phyloP scores from a whole-genome alignment of 1,140 invertebrate species.

The Proctacanthus coquilletti region DNA sequence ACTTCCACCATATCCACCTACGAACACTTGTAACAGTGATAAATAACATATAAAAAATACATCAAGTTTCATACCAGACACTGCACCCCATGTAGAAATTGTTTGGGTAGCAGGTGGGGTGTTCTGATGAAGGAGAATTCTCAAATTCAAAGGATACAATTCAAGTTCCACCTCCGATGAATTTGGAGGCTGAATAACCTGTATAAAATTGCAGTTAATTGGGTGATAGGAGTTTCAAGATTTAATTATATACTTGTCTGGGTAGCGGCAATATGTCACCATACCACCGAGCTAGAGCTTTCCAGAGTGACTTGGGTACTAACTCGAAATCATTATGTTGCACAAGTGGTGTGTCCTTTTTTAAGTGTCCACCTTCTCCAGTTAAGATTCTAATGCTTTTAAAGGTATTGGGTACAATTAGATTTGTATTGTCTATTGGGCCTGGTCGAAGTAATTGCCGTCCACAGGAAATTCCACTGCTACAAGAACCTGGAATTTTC shows the following conservation, averaged over 20 bases:
- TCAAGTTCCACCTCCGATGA: conserved; percentile 55
- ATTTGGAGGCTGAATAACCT: conserved; percentile 43
- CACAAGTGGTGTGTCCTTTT: conserved; percentile 48
- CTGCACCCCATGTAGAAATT: conserved; percentile 15
- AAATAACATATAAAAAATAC: conserved; percentile 2
- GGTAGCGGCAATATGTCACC: conserved; percentile 65
- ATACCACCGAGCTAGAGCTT: conserved; percentile 71
- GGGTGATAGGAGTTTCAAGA: neutral
- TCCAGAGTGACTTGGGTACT: conserved; percentile 70
- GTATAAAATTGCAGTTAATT: conserved; percentile 7
- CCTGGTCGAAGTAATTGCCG: conserved; percentile 39
- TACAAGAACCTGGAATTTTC: conserved; percentile 31
- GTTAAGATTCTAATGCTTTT: conserved; percentile 54
- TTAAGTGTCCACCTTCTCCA: conserved; percentile 71
- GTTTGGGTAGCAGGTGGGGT: conserved; percentile 18
- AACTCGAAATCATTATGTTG: conserved; percentile 68
- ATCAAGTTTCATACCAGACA: conserved; percentile 26
- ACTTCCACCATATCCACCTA: conserved; percentile 41
- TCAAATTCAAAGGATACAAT: conserved; percentile 62
- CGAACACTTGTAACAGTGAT: neutral
- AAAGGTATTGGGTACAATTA: conserved; percentile 42
- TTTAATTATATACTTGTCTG: conserved; percentile 42
- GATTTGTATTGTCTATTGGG: conserved; percentile 58
- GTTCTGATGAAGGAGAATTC: conserved; percentile 53
- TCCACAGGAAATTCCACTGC: conserved; percentile 38